Conservation (phyloP, 2,113 vertebrate species). For the Lasiurus cinereus region DNA sequence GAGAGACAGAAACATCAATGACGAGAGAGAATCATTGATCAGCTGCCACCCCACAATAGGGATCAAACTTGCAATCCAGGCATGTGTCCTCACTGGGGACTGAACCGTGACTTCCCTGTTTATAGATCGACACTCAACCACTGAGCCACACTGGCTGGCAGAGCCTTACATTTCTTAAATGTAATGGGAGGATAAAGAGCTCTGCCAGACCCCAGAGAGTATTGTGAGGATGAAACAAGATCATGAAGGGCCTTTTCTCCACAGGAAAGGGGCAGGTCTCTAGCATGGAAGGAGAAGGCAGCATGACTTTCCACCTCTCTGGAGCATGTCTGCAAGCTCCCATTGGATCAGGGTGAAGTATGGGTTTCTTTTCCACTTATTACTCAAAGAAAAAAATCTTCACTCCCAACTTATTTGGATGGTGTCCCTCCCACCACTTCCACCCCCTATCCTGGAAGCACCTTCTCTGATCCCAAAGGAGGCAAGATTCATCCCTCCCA, state of each 20-base stretch:
- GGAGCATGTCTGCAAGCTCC: not conserved
- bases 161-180: not conserved
- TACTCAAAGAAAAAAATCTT: not conserved
- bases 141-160: no score
- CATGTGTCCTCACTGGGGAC: no score
- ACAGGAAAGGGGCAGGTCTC: not conserved
- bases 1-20: no score
- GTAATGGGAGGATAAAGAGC: not conserved
- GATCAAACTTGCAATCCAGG: no score
- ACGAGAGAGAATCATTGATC: no score
- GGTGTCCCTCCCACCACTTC: not conserved
- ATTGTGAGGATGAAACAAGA: not conserved
- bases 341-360: not conserved
- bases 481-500: not conserved
- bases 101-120: no score
- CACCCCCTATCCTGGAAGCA: not conserved
- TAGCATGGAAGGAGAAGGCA: not conserved
- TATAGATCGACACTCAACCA: no score
- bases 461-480: conserved; percentile 8
- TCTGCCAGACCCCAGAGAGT: not conserved
- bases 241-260: rapidly evolving
- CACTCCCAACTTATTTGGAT: not conserved
- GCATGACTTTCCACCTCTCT: not conserved
- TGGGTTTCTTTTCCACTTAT: not conserved
- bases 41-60: no score